Percentiles rank a stretch among this genome's conserved stretches.
phyloP scores from a whole-genome alignment of 2,888 invertebrate species.

The Nymphalis polychloros region DNA sequence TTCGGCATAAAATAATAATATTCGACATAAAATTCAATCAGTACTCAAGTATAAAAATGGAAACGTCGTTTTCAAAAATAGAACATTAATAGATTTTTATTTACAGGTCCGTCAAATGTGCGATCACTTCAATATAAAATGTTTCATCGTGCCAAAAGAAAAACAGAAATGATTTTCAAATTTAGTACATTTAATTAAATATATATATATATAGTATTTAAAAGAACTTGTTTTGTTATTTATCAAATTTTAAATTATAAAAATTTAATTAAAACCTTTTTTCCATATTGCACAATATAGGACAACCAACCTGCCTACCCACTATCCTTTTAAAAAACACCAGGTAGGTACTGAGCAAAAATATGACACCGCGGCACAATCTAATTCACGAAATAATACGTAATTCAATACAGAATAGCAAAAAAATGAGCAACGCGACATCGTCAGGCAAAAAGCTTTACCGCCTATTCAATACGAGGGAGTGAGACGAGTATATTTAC shows the following conservation, averaged over 20 bases:
- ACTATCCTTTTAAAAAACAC: constrained; percentile 56
- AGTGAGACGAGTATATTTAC: constrained; percentile 59
- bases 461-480: constrained; percentile 50
- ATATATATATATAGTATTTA: no score
- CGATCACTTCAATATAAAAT: constrained; percentile 91
- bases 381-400: constrained; percentile 81
- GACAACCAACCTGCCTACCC: constrained; percentile 61
- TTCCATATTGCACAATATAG: constrained; percentile 22
- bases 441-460: constrained; percentile 64
- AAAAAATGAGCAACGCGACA: constrained; percentile 74
- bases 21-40: no score
- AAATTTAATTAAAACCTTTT: neutral
- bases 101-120: constrained; percentile 95
- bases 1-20: no score
- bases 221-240: neutral
- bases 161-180: constrained; percentile 51
- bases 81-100: neutral
- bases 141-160: constrained; percentile 82
- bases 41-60: no score
- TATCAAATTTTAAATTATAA: constrained; percentile 17
- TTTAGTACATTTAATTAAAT: neutral
- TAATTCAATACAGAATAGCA: constrained; percentile 75
- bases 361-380: constrained; percentile 76
- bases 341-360: constrained; percentile 64
- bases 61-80: no score